Evolutionary conservation across 2,113 vertebrate genomes (phyloP).

Genomic region (Sisor rabdophorus): DNA sequence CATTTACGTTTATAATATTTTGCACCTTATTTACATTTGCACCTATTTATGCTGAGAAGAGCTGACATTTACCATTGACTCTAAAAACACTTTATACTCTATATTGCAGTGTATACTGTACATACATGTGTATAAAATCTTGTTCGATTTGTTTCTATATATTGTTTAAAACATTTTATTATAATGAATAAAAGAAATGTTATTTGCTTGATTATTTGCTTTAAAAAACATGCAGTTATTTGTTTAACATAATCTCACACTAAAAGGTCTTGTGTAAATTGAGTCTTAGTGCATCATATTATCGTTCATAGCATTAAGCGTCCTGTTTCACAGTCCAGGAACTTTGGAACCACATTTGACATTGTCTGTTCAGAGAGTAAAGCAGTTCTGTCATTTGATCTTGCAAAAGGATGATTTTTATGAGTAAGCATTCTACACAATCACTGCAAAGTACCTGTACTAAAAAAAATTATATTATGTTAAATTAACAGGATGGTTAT

Average conservation of each 20-base stretch:
- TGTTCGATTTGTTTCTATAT: not conserved
- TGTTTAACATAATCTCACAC: not conserved
- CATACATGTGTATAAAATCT: not conserved
- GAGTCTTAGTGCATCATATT: not conserved
- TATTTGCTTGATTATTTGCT: not conserved
- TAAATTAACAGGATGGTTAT: no score
- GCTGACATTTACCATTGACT: not conserved
- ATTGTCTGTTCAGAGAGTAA: conserved; percentile 9
- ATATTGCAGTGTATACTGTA: not conserved
- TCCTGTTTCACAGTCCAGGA: conserved; percentile 7
- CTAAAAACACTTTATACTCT: not conserved
- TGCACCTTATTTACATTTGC: not conserved
- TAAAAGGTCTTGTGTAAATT: not conserved
- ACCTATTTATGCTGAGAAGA: not conserved
- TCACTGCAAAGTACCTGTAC: no score
- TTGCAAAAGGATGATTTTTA: conserved; percentile 12
- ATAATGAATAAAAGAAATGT: not conserved
- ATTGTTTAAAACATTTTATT: conserved; percentile 3
- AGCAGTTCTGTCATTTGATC: conserved; percentile 15
- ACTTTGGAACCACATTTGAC: not conserved
- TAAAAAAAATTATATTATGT: no score
- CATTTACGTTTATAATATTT: not conserved
- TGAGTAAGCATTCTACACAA: no score
- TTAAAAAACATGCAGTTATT: not conserved
- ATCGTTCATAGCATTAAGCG: not conserved